A percentile compares a stretch with the other conserved stretches of the same genome.
These are phyloP conservation scores for Oenanthe melanoleuca DNA, from an alignment of 2,113 vertebrate species.

Conservation along the genomic window DNA sequence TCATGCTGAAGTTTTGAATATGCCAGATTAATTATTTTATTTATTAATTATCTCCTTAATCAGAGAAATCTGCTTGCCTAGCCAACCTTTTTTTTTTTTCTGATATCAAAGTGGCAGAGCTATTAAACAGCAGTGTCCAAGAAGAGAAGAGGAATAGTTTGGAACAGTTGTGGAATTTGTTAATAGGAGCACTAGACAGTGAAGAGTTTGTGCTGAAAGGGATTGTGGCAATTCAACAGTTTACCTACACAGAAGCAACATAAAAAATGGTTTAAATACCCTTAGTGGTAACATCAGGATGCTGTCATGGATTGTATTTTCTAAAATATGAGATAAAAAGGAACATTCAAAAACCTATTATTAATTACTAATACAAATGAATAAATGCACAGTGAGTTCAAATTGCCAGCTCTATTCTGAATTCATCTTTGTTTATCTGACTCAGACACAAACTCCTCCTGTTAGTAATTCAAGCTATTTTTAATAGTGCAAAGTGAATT, in stretches of 20 bases:
- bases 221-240: background rate
- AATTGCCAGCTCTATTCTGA: background rate
- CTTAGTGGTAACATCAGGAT: background rate
- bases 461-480: background rate
- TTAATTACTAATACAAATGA: background rate
- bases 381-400: background rate
- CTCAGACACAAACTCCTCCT: background rate
- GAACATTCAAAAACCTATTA: background rate
- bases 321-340: background rate
- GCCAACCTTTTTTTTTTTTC: background rate
- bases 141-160: background rate
- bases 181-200: background rate
- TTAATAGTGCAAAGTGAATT: background rate
- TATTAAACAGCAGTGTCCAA: background rate
- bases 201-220: background rate
- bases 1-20: background rate
- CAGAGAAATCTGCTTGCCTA: background rate
- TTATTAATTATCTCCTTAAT: background rate
- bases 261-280: background rate
- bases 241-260: background rate
- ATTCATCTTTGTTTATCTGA: conserved; percentile 10
- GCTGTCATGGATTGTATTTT: background rate
- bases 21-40: background rate
- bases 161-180: background rate
- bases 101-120: background rate